Base-by-base conservation (phyloP, 2,113 vertebrate genomes). In the Megalops atlanticus region DNA sequence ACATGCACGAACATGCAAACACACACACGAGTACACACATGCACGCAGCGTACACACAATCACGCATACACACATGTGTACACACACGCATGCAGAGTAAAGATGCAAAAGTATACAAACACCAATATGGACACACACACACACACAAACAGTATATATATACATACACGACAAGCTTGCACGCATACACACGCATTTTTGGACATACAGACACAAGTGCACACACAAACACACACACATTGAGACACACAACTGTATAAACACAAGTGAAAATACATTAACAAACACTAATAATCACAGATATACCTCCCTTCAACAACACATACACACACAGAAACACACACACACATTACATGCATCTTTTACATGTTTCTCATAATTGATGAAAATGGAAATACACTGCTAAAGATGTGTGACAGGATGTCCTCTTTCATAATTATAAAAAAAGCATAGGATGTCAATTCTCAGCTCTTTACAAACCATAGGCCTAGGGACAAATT, bases 1-100 rank as follows among this genome's bases (percentile, higher is more conserved):
- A 79, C 86, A 47, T 16, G 76, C 83, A 75, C 43, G 14, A 83
- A 85, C 80, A 58, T 36, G 31, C 18, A 54, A 73, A 80, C 83
- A 70, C 81, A 84, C 84, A 88, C 35, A 71, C 15, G 35, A 31
- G 86, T 38, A 7, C 45, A 39, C 40, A 73, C 49, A 36, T 47
- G n/a, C 81, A 79, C 73, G 76, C 21, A 43, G 76, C 35, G 80
- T 80, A 72, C 39, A 77, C n/a, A 64, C 54, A 16, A 27, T 27
- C 54, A 64, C n/a, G 21, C 10, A 54, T 49, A 11, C 12, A 49
- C 47, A 49, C 5, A 54, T 16, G 18, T 49, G 47, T 16, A 24
- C 27, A 24, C 58, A 64, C 24, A n/a, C 21, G 12, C 58, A 64
- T 18, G 3, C 8, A n/a, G 6, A 64, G 24, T 45, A 31, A 24